Conservation (phyloP, 2,797 vertebrate species). For the Sitta carolinensis region DNA sequence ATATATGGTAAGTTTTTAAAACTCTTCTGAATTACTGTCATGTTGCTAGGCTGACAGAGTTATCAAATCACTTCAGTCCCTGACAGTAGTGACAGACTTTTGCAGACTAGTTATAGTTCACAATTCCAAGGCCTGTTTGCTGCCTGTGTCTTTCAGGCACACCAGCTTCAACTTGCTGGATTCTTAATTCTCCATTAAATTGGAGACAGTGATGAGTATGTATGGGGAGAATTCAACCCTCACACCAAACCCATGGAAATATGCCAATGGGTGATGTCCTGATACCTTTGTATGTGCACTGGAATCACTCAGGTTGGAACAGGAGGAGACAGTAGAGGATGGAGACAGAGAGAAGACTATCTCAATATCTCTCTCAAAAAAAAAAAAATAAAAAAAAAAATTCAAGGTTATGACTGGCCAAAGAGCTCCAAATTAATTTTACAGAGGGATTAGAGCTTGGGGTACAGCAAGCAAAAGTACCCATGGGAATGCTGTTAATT, state of each 20-base stretch:
- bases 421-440: neutral
- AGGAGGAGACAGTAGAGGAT: neutral
- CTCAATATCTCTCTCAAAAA: neutral
- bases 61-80: neutral
- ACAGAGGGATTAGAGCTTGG: neutral
- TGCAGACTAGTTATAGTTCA: neutral
- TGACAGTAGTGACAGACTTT: neutral
- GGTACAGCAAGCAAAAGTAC: neutral
- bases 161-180: neutral
- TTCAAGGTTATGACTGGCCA: neutral
- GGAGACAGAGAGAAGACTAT: neutral
- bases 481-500: neutral
- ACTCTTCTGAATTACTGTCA: neutral
- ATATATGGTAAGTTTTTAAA: neutral
- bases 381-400: neutral
- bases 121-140: neutral
- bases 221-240: neutral
- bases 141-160: neutral
- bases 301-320: neutral
- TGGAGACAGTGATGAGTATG: neutral
- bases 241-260: neutral
- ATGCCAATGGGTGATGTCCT: neutral
- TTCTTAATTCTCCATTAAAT: neutral
- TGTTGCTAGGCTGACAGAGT: neutral
- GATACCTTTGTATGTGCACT: neutral